phyloP scores from a whole-genome alignment of 2,797 vertebrate species.

The Hapalemur alaotrensis region DNA sequence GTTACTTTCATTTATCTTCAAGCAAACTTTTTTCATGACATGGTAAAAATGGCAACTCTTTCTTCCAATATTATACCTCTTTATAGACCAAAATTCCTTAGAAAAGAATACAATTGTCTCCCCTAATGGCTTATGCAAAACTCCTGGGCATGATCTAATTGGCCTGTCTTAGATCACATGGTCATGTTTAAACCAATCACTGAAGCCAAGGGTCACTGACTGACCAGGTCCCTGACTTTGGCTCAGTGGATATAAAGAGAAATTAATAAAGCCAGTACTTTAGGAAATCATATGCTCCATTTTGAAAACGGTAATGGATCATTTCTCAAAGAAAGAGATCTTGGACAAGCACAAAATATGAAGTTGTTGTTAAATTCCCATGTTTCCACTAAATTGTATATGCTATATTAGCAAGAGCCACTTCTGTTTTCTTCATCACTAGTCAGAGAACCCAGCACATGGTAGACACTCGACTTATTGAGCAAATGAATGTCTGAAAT shows the following conservation, averaged over 20 bases:
- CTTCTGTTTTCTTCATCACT: not conserved
- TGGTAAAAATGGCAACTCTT: not conserved
- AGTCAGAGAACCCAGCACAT: not conserved
- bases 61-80: not conserved
- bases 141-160: not conserved
- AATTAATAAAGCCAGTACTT: not conserved
- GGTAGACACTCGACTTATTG: not conserved
- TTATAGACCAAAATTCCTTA: not conserved
- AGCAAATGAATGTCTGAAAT: not conserved
- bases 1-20: not conserved
- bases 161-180: not conserved
- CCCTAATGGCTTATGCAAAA: not conserved
- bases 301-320: not conserved
- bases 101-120: not conserved
- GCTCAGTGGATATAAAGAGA: not conserved
- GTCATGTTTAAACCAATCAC: not conserved
- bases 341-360: not conserved
- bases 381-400: not conserved
- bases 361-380: not conserved
- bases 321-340: slow-evolving; percentile 12
- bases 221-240: not conserved
- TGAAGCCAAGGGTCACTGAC: not conserved
- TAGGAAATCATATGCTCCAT: not conserved
- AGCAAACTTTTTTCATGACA: not conserved
- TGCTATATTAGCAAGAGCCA: not conserved